Evolutionary conservation across 2,888 invertebrate genomes (phyloP).

Genomic region (Meteorus colon): DNA sequence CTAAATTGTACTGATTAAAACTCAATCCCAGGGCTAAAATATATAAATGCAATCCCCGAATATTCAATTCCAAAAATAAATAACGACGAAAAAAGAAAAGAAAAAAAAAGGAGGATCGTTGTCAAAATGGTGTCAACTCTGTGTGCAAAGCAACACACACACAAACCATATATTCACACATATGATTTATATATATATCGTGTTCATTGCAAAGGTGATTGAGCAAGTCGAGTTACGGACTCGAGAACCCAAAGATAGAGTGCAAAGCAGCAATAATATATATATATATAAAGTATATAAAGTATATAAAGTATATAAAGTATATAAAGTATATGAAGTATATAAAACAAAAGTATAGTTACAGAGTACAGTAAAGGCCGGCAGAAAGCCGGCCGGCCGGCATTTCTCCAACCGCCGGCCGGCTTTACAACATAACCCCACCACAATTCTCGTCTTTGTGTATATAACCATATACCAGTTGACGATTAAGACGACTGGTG

Average conservation of each 20-base stretch:
- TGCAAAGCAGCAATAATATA: neutral
- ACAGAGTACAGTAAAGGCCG: neutral
- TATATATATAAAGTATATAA: neutral
- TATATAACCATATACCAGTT: neutral
- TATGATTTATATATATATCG: neutral
- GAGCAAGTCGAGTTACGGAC: conserved; percentile 7
- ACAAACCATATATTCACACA: neutral
- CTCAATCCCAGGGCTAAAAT: too few relatives aligned
- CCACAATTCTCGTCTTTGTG: neutral
- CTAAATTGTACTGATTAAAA: too few relatives aligned
- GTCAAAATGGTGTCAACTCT: conserved; percentile 1
- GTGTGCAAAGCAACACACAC: neutral
- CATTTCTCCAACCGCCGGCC: conserved; percentile 8
- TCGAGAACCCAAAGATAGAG: conserved; percentile 44
- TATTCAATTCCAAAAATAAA: neutral
- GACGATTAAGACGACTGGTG: neutral
- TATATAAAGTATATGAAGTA: neutral
- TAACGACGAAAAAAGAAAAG: neutral
- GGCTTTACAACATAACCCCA: neutral
- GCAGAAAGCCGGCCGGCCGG: conserved; percentile 37
- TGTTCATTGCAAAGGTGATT: conserved; percentile 6
- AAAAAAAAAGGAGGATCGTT: neutral
- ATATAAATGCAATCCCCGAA: too few relatives aligned
- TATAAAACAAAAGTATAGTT: neutral
- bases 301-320: neutral